Base-by-base conservation (phyloP, 2,797 vertebrate genomes). In the Rhinichthys osculus region DNA sequence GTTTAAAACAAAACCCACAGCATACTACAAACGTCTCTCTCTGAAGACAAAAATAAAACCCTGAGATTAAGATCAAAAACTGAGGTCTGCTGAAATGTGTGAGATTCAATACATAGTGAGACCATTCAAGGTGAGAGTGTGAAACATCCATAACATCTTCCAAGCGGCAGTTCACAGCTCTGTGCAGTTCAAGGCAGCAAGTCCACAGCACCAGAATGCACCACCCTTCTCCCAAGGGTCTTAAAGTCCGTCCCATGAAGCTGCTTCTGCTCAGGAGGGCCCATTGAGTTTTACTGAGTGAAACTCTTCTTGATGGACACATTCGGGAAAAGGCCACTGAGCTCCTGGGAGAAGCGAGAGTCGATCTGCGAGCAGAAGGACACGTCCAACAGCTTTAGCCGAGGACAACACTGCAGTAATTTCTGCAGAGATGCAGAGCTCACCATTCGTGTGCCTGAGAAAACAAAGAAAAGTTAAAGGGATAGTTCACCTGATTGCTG, bases 351-450 rank as follows among this genome's bases (percentile, higher is more conserved):
- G 14, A 96, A 93, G 86, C 96, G 95, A 78, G 95, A 97, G 94
- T 99, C 98, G 76, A 99, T 96, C 93, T 99, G 98, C 1, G 98
- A 99, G 94, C 98, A 99, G 95, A 99, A 99, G 92, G 98, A 99
- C 89, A 99, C 96, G 67, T 99, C 98, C 57, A 99, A 94, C 87
- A 99, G 95, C 84, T 96, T 95, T 70, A 99, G 96, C 70, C 92
- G 93, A 87, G 97, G 96, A 93, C 98, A 99, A 5, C 95, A 95
- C 89, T 98, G 96, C 90, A 99, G 95, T 87, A 99, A 95, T 91
- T 97, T 99, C 93, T 96, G 96, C 92, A 99, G 94, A 4, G 97
- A 97, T 85, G 95, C 92, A 0, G 96, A 90, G 87, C 96, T 98
- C 90, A 99, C 98, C 96, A 99, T 94, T 90, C 98, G 96, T 0